phyloP scores from a whole-genome alignment of 2,888 invertebrate species.

The Epinotia brunnichana region DNA sequence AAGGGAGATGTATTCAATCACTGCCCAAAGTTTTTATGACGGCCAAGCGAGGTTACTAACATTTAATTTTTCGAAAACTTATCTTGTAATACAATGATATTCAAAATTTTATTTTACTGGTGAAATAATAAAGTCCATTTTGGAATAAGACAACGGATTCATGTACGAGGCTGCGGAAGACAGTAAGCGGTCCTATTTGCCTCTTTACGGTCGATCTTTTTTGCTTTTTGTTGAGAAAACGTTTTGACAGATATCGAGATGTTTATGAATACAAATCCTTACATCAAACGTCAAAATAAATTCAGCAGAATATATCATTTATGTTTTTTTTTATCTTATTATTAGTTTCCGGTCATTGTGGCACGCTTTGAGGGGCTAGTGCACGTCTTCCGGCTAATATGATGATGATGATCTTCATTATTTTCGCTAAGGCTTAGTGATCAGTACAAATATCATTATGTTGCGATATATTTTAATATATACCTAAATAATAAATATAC shows the following conservation, averaged over 20 bases:
- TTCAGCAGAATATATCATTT: neutral
- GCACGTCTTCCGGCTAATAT: too few species aligned
- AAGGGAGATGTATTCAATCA: conserved; percentile 32
- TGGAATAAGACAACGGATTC: neutral
- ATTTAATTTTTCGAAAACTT: neutral
- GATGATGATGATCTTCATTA: too few species aligned
- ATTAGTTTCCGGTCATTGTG: too few species aligned
- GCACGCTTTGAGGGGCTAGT: too few species aligned
- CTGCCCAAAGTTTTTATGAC: conserved; percentile 33
- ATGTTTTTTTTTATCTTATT: too few species aligned
- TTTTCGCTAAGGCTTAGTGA: too few species aligned
- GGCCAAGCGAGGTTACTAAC: conserved; percentile 7
- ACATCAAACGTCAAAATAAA: neutral
- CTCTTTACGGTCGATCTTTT: conserved; percentile 19
- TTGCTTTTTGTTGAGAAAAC: conserved; percentile 14
- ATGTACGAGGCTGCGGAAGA: neutral
- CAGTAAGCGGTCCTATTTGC: conserved; percentile 10
- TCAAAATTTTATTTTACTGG: neutral
- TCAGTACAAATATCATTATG: too few species aligned
- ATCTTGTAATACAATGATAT: neutral
- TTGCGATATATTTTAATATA: too few species aligned
- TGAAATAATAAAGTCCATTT: neutral
- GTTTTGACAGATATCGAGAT: neutral
- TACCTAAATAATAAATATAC: too few species aligned
- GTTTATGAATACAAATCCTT: neutral